A percentile compares a stretch with the other conserved stretches of the same genome.
Evolutionary conservation across 2,797 vertebrate species (phyloP).

Genomic region (Pangasius krempfi): DNA sequence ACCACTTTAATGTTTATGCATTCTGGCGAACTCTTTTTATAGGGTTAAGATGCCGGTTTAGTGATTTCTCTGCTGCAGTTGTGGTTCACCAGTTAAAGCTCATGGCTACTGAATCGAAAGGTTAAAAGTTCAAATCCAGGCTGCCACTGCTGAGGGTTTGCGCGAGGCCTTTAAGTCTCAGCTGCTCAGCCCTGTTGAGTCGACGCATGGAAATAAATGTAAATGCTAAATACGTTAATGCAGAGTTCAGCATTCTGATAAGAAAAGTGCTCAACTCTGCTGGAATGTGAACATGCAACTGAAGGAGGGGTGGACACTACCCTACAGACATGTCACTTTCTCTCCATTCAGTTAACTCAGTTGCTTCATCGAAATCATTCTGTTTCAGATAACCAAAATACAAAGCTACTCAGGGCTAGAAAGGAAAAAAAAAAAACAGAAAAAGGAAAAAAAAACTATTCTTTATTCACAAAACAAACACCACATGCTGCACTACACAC

Average conservation of each 20-base stretch:
- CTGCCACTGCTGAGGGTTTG: background rate
- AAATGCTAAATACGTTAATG: background rate
- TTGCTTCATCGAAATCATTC: background rate
- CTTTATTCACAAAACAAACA: background rate
- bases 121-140: background rate
- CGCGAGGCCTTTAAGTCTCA: background rate
- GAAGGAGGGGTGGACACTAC: background rate
- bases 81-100: background rate
- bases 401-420: background rate
- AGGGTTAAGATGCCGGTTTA: background rate
- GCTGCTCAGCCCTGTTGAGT: background rate
- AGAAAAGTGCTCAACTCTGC: background rate
- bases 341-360: background rate
- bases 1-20: background rate
- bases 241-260: background rate
- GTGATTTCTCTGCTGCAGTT: background rate
- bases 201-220: conserved; percentile 6
- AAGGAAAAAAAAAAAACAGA: background rate
- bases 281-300: background rate
- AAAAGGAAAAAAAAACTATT: background rate
- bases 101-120: background rate
- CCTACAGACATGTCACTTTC: background rate
- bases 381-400: background rate
- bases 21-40: background rate
- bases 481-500: background rate